Evolutionary conservation across 2,797 vertebrate genomes (phyloP), one percentile per base, ranked within the genome.

Genomic region (Sebastes diaconus): DNA sequence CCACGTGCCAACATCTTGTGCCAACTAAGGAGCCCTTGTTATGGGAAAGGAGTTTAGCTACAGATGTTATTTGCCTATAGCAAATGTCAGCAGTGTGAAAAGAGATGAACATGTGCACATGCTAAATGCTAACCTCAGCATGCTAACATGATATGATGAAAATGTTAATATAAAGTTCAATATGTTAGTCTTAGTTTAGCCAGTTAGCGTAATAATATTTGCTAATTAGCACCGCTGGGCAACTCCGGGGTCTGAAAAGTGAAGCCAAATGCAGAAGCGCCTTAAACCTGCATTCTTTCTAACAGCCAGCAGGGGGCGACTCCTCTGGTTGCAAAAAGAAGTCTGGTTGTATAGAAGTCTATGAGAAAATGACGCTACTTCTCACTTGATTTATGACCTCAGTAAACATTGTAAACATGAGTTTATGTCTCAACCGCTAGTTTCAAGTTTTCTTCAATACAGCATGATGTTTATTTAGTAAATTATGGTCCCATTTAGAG

Each of bases 351-450:
- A n/a, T n/a, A 50, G 46, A 50, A 50, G 18, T 50, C 46, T 50
- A 50, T n/a, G 46, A 50, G 46, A 50, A 50, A 50, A n/a, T n/a
- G 18, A 50, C 0, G 0, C 46, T 50, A 20, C 18, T 50, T 50
- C 46, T 50, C 18, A 1, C 8, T 50, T 50, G 0, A 50, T 50
- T 20, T 50, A 50, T 50, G 0, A 4, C 46, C 46, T 20, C 46
- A 50, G 46, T 50, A 50, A 50, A 20, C 46, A 50, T 20, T 50
- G 46, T 50, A n/a, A 50, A 4, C 46, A 50, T 9, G 46, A 9
- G 18, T n/a, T 50, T 50, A n/a, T 50, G 4, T 50, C 18, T 50
- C 46, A n/a, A n/a, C 0, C 46, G 0, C 46, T 4, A 8, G 18
- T 50, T 50, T 50, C 46, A 50, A n/a, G 46, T 50, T 0, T 50